These are phyloP conservation scores for Pavo muticus DNA, from an alignment of 2,113 vertebrate species.

Conservation along the genomic window DNA sequence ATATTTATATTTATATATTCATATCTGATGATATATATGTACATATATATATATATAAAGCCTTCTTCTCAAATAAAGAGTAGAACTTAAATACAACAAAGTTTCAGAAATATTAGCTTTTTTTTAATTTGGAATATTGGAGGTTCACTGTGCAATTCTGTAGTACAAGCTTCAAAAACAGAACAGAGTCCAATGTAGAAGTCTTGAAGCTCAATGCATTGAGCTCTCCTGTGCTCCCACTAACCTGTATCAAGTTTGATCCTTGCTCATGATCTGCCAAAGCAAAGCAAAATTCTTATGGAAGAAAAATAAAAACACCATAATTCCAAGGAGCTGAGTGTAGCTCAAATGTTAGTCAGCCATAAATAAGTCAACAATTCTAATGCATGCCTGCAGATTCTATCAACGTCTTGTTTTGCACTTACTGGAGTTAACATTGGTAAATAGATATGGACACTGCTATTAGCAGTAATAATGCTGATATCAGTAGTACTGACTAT, in stretches of 20 bases:
- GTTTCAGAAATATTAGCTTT: not conserved
- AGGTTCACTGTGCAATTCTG: not conserved
- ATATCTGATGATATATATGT: not conserved
- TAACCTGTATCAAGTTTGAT: not conserved
- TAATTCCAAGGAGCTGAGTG: not conserved
- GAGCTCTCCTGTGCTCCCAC: not conserved
- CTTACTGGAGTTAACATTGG: not conserved
- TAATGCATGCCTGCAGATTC: not conserved
- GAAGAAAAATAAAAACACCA: not conserved
- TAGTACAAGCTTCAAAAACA: not conserved
- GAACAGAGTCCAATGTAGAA: not conserved
- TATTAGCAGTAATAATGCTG: not conserved
- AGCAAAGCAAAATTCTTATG: not conserved
- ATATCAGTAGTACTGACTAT: not conserved
- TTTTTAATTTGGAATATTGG: not conserved
- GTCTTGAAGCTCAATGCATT: rapidly evolving
- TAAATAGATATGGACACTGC: not conserved
- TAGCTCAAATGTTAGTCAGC: not conserved
- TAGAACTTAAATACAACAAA: not conserved
- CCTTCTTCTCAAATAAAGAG: not conserved
- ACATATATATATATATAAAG: not conserved
- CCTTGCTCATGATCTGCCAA: not conserved
- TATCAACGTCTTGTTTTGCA: not conserved
- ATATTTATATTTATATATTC: not conserved
- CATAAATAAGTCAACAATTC: not conserved